Percentiles rank a stretch among this genome's conserved stretches.
Conservation (phyloP, 2,113 vertebrate genomes). For the Maccullochella peelii region DNA sequence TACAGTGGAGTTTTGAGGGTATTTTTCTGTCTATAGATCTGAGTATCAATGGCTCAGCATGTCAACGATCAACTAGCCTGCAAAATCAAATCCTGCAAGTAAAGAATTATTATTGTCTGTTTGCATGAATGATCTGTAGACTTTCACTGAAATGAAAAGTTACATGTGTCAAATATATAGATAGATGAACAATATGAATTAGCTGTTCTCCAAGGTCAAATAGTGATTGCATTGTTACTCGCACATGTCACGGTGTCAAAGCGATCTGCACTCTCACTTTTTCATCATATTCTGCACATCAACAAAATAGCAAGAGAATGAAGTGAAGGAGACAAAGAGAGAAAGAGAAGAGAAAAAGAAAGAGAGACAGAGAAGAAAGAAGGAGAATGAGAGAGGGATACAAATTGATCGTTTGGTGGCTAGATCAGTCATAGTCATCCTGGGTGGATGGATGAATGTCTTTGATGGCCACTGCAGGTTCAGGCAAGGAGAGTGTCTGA, state of each 20-base stretch:
- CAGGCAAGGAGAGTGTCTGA: slow-evolving; percentile 91
- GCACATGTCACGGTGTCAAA: slow-evolving; percentile 92
- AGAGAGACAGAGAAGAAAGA: slow-evolving; percentile 39
- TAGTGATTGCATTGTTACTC: slow-evolving; percentile 97
- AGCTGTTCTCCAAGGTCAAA: slow-evolving; percentile 99
- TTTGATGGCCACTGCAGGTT: slow-evolving; percentile 98
- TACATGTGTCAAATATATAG: slow-evolving; percentile 90
- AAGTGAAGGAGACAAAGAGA: slow-evolving; percentile 55
- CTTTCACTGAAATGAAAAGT: slow-evolving; percentile 77
- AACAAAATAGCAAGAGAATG: slow-evolving; percentile 79
- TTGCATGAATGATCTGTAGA: slow-evolving; percentile 59
- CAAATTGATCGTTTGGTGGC: slow-evolving; percentile 99
- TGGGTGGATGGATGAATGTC: slow-evolving; percentile 98
- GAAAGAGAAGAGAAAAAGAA: slow-evolving; percentile 44
- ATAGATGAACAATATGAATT: slow-evolving; percentile 97
- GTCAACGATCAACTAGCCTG: slow-evolving; percentile 21
- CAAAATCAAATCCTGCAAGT: slow-evolving; percentile 22
- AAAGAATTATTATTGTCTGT: slow-evolving; percentile 55
- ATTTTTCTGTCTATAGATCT: not conserved
- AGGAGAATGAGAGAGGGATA: slow-evolving; percentile 87
- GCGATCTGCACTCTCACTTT: slow-evolving; percentile 92
- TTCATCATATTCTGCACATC: slow-evolving; percentile 99
- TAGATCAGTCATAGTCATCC: slow-evolving; percentile 99
- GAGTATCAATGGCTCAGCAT: not conserved
- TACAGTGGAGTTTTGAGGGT: not conserved